Evolutionary conservation across 1,140 invertebrate species (phyloP).

Genomic region (Tetramorium simillimum): DNA sequence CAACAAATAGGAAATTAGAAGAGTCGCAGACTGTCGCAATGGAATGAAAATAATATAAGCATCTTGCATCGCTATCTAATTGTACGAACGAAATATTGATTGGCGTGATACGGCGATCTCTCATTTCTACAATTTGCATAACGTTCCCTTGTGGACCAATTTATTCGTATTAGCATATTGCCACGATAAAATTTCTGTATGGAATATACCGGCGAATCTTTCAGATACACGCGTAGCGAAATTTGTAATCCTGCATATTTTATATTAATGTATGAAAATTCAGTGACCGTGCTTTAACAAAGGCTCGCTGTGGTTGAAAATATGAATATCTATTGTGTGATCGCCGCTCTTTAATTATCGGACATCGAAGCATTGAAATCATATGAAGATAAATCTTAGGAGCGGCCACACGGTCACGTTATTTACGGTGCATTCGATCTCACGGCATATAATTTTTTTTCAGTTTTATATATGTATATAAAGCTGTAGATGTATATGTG

Average conservation of each 20-base stretch:
- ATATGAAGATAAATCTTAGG: background rate
- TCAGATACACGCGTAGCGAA: background rate
- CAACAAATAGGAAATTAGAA: background rate
- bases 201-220: background rate
- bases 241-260: conserved; percentile 15
- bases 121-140: background rate
- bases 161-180: conserved; percentile 31
- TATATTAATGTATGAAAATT: conserved; percentile 29
- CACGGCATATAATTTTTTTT: conserved; percentile 22
- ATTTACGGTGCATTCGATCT: conserved; percentile 22
- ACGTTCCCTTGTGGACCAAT: background rate
- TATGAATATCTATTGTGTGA: background rate
- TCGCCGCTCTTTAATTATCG: conserved; percentile 33
- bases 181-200: conserved; percentile 21
- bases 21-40: background rate
- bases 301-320: background rate
- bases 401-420: background rate
- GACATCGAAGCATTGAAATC: conserved; percentile 38
- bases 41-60: conserved; percentile 3
- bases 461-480: background rate
- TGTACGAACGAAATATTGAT: conserved; percentile 26
- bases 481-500: background rate
- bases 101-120: background rate
- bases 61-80: background rate
- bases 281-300: background rate